phyloP scores from a whole-genome alignment of 2,797 vertebrate species.

The Tapera naevia region DNA sequence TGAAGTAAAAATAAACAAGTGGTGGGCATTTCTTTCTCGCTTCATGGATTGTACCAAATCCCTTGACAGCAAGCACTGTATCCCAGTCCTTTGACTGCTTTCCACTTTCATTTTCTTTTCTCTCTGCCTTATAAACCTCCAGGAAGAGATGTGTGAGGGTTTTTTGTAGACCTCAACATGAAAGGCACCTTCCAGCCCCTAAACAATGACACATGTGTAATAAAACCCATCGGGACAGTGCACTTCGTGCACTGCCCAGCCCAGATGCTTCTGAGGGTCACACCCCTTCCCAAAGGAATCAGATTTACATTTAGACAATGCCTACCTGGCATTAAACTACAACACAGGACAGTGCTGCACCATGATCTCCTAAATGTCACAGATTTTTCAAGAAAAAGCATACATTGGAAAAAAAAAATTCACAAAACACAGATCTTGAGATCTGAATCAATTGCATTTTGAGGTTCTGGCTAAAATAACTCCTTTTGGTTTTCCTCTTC shows the following conservation, averaged over 20 bases:
- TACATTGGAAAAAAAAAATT: not conserved
- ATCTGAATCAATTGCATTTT: not conserved
- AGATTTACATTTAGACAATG: not conserved
- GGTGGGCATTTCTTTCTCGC: not conserved
- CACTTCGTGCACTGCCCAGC: not conserved
- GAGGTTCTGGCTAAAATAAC: not conserved
- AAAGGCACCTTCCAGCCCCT: not conserved
- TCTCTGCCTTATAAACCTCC: not conserved
- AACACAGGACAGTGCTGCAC: not conserved
- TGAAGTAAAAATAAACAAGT: not conserved
- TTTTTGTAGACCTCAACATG: not conserved
- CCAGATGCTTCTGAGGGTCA: not conserved
- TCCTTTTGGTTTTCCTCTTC: not conserved
- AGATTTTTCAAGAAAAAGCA: not conserved
- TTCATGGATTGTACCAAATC: accelerated
- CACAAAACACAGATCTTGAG: not conserved
- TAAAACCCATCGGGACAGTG: accelerated
- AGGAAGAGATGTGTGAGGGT: accelerated
- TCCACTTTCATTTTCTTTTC: not conserved
- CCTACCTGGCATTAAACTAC: not conserved
- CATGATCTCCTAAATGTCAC: not conserved
- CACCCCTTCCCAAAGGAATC: not conserved
- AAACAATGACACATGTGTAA: accelerated
- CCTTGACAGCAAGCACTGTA: not conserved
- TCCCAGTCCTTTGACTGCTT: not conserved